phyloP scores from a whole-genome alignment of 2,888 invertebrate species.

The Branchellion lobata region DNA sequence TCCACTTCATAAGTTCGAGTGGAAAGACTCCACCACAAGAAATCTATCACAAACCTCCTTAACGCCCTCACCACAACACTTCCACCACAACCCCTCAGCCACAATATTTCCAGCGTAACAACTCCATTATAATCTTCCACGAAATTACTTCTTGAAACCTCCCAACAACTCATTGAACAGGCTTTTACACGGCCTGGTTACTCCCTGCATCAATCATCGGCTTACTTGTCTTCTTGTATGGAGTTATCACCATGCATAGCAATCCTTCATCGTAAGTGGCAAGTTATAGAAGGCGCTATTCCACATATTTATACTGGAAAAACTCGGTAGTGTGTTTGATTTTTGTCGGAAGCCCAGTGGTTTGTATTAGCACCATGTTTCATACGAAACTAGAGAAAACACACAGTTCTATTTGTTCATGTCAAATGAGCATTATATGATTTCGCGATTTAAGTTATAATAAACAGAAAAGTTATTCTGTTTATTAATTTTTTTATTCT shows the following conservation, averaged over 20 bases:
- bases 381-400: no score
- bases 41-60: not conserved
- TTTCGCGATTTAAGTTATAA: no score
- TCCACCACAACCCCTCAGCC: not conserved
- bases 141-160: not conserved
- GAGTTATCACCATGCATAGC: conserved; percentile 63
- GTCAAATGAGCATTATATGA: no score
- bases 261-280: conserved; percentile 64
- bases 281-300: no score
- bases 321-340: no score
- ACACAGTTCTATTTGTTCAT: no score
- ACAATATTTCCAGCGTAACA: not conserved
- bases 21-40: not conserved
- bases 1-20: not conserved
- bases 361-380: no score
- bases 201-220: conserved; percentile 67
- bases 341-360: no score
- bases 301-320: no score
- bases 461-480: no score
- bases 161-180: conserved; percentile 55
- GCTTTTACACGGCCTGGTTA: conserved; percentile 68
- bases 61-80: no score
- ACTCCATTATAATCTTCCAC: not conserved
- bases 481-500: no score
- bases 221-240: conserved; percentile 66